phyloP scores from a whole-genome alignment of 2,797 vertebrate species.

The Fratercula arctica region DNA sequence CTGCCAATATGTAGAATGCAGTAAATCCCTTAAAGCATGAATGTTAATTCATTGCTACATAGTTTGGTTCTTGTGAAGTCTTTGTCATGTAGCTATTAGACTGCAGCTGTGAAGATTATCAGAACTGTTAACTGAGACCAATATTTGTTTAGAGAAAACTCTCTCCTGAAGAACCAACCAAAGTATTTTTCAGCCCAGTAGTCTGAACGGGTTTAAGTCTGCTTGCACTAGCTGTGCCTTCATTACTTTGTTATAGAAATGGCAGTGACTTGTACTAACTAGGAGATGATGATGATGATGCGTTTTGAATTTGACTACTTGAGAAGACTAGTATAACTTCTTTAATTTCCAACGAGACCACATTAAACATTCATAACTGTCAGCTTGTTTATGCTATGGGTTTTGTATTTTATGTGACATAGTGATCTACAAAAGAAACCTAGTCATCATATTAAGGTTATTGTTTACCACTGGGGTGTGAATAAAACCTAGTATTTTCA shows the following conservation, averaged over 20 bases:
- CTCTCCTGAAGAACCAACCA: slow-evolving; percentile 81
- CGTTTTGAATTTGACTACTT: slow-evolving; percentile 69
- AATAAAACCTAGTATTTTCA: slow-evolving; percentile 83
- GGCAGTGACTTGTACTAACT: slow-evolving; percentile 75
- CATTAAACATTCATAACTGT: slow-evolving; percentile 74
- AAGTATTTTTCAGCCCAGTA: slow-evolving; percentile 80
- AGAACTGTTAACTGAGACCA: slow-evolving; percentile 77
- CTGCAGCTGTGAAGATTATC: slow-evolving; percentile 86
- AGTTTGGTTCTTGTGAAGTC: slow-evolving; percentile 95
- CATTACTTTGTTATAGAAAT: slow-evolving; percentile 81
- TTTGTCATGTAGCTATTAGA: slow-evolving; percentile 91
- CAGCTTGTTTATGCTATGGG: slow-evolving; percentile 79
- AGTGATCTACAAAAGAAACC: slow-evolving; percentile 74
- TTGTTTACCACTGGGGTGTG: slow-evolving; percentile 78
- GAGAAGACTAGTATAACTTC: slow-evolving; percentile 67
- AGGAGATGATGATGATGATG: slow-evolving; percentile 71
- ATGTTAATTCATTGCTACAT: slow-evolving; percentile 90
- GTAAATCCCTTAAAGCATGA: slow-evolving; percentile 83
- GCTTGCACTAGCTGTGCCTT: slow-evolving; percentile 81
- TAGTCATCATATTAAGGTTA: slow-evolving; percentile 73
- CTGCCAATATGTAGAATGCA: slow-evolving; percentile 81
- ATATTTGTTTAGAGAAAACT: slow-evolving; percentile 73
- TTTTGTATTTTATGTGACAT: slow-evolving; percentile 79
- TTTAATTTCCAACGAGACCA: slow-evolving; percentile 76
- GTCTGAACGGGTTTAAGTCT: slow-evolving; percentile 74